These are phyloP conservation scores for Tetrapedia diversipes DNA, from an alignment of 2,888 invertebrate genomes.

Conservation along the genomic window DNA sequence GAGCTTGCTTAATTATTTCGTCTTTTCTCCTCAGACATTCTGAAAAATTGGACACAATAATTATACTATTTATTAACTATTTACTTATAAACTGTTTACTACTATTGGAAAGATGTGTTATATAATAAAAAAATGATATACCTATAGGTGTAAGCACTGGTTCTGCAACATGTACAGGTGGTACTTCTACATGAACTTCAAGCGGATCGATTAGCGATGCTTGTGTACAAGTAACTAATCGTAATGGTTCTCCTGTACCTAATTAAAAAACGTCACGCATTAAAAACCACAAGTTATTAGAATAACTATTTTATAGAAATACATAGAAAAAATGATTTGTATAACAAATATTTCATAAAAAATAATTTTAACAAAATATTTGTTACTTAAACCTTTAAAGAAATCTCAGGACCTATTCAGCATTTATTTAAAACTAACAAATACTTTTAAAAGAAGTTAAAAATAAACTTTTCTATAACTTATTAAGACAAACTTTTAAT, in stretches of 20 bases:
- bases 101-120: not conserved
- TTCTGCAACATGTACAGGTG: slow-evolving; percentile 90
- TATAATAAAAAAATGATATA: slow-evolving; percentile 75
- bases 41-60: slow-evolving; percentile 77
- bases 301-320: no score
- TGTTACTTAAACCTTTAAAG: not conserved
- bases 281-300: slow-evolving; percentile 1
- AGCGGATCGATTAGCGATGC: slow-evolving; percentile 88
- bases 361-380: not conserved
- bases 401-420: not conserved
- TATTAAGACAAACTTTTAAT: not conserved
- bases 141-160: slow-evolving; percentile 91
- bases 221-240: slow-evolving; percentile 85
- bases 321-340: no score
- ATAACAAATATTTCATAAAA: not conserved
- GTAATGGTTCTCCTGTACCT: slow-evolving; percentile 82
- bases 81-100: not conserved
- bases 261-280: slow-evolving; percentile 1
- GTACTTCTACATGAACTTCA: slow-evolving; percentile 89
- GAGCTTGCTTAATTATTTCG: slow-evolving; percentile 87
- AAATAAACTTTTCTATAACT: not conserved
- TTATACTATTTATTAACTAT: not conserved
- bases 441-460: not conserved
- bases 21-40: slow-evolving; percentile 90
- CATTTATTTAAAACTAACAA: not conserved